A percentile compares a stretch with the other conserved stretches of the same genome.
These are phyloP conservation scores for Sebastes kiyomatsui DNA, from an alignment of 2,797 vertebrate genomes.

Conservation along the genomic window DNA sequence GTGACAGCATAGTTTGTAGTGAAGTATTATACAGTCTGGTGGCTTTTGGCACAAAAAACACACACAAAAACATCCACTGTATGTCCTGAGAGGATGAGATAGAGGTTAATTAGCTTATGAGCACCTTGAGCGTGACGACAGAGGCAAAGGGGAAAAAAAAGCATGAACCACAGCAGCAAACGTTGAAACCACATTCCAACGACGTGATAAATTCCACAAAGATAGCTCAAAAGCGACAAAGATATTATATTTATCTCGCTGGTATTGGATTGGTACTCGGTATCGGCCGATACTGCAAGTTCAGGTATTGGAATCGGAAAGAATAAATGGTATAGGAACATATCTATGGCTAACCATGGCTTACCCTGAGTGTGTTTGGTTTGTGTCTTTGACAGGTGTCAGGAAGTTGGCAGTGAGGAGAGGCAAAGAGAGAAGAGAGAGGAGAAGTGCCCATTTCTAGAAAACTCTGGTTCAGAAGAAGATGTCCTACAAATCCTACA, in stretches of 20 bases:
- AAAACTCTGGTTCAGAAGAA: slow-evolving; percentile 89
- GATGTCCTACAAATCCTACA: slow-evolving; percentile 96
- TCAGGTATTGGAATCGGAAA: no score
- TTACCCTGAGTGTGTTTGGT: slow-evolving; percentile 8
- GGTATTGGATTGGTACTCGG: no score
- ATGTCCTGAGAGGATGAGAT: background rate
- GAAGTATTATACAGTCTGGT: background rate
- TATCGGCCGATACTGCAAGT: no score
- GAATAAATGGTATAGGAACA: background rate
- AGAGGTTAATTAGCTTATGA: background rate
- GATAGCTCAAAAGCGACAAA: no score
- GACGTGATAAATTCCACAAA: no score
- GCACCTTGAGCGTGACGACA: fast-evolving
- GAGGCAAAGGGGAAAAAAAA: no score
- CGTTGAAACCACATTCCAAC: no score
- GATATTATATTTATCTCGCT: no score
- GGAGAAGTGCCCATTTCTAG: slow-evolving; percentile 89
- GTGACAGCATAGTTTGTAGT: background rate
- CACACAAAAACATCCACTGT: background rate
- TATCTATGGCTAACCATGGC: background rate
- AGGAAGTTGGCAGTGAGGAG: slow-evolving; percentile 88
- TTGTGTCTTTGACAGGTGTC: slow-evolving; percentile 82
- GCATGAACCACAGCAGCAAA: no score
- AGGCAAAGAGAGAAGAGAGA: slow-evolving; percentile 86
- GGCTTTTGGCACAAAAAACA: background rate